Base-by-base conservation (phyloP, 2,888 invertebrate species). In the Galerucella pusilla region DNA sequence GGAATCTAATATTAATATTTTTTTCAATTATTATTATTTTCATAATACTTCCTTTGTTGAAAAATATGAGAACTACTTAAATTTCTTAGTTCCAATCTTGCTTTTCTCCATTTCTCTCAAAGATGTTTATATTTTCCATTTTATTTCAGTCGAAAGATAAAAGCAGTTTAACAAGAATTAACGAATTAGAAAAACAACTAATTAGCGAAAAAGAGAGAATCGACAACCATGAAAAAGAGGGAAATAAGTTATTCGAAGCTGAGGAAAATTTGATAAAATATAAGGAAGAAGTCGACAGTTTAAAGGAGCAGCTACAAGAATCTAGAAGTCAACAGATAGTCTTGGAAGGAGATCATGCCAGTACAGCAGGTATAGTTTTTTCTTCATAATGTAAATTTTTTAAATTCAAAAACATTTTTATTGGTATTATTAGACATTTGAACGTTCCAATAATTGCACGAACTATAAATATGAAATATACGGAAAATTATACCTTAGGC, bases 181-280 rank as follows among this genome's bases (percentile, higher is more conserved):
- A 88, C 79, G 89, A 90, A 78, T 84, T 91, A 60, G 89, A 91
- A 81, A 85, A 86, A 72, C 83, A 86, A 74, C 81, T 91, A 46
- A 82, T 84, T 11, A 86, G 87, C 73, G 90, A 90, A 82, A 86
- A 88, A 68, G 87, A 87, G 73, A 87, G 88, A 76, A 84, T 87
- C 2, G 88, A 89, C 80, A 86, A 85, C 67, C 82, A 90, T 4
- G 90, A 90, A 83, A 84, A 84, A 75, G 93, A 89, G 86, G 90
- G 81, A 85, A 91, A 88, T 87, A 90, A 90, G 88, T 86, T 86
- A 52, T 91, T 92, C n/a, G 93, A 93, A 86, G 89, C 92, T 61
- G 91, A 92, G 75, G 92, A 93, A 83, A 90, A 91, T 76, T 88
- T 93, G 79, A 89, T 91, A 0, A 90, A 90, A 83, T 89, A 91